Percentiles rank a stretch among this genome's conserved stretches.
phyloP scores from a whole-genome alignment of 2,888 invertebrate species.

The Tetrapedia diversipes region DNA sequence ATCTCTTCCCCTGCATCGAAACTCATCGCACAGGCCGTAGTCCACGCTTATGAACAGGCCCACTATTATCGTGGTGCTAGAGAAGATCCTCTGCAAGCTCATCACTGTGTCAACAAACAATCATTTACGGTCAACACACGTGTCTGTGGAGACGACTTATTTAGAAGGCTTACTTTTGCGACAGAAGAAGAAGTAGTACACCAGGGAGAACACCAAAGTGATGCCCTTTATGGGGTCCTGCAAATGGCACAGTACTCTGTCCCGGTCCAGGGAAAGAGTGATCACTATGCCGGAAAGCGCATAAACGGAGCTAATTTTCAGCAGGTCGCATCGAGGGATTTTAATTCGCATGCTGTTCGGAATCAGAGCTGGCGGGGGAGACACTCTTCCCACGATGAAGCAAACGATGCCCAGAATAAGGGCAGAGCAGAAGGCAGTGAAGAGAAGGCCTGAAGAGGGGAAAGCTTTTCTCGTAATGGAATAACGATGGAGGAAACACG shows the following conservation, averaged over 20 bases:
- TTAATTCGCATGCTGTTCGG: conserved; percentile 79
- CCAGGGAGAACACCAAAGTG: conserved; percentile 84
- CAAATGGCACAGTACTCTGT: conserved; percentile 85
- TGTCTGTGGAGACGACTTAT: too few relatives aligned
- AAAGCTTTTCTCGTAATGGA: background rate
- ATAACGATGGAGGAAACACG: too few relatives aligned
- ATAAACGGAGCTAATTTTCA: conserved; percentile 83
- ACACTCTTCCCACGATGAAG: conserved; percentile 71
- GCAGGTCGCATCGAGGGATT: conserved; percentile 81
- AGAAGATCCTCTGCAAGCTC: conserved; percentile 85
- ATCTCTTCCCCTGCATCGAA: conserved; percentile 84
- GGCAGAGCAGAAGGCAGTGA: conserved; percentile 74
- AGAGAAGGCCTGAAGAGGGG: conserved; percentile 73
- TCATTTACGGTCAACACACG: too few relatives aligned
- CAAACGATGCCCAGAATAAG: conserved; percentile 71
- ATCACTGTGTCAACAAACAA: conserved; percentile 83
- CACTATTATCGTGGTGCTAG: conserved; percentile 85
- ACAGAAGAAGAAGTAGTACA: conserved; percentile 86
- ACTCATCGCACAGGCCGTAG: conserved; percentile 86
- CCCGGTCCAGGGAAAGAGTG: conserved; percentile 84
- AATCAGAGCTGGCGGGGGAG: conserved; percentile 75
- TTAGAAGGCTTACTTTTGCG: conserved; percentile 83
- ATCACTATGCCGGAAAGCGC: conserved; percentile 83
- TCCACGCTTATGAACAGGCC: conserved; percentile 86
- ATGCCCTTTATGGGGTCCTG: conserved; percentile 86